Percentiles rank a stretch among this genome's conserved stretches.
phyloP scores from a whole-genome alignment of 23 tunicate genomes.

The Phallusia fumigata region DNA sequence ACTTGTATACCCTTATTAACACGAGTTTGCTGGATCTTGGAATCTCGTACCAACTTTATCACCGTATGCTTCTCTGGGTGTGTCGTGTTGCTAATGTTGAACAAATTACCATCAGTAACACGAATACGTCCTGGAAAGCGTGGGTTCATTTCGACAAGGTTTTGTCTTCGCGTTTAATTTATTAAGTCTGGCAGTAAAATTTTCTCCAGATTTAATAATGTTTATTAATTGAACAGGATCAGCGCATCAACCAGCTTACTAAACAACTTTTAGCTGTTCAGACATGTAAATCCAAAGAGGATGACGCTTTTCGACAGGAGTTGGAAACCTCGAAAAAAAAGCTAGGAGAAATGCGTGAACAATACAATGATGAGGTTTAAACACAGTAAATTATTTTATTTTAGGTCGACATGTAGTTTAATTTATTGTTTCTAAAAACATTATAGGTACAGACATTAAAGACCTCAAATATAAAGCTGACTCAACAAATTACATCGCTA shows the following conservation, averaged over 20 bases:
- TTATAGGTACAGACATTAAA: background rate
- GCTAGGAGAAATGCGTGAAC: background rate
- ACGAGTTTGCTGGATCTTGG: background rate
- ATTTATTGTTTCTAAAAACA: background rate
- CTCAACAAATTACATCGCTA: background rate
- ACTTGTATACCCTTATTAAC: no score
- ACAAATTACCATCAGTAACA: constrained; percentile 71
- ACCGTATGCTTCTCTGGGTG: constrained; percentile 32
- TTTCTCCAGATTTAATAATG: no score
- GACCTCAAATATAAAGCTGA: constrained; percentile 2
- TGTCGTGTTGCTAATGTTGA: constrained; percentile 64
- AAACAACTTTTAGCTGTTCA: background rate
- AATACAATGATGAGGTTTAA: background rate
- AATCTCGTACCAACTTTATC: background rate
- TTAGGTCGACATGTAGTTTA: background rate
- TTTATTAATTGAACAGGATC: background rate
- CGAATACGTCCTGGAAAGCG: constrained; percentile 86
- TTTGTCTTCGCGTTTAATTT: no score
- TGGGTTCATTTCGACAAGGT: background rate
- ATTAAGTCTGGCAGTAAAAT: no score
- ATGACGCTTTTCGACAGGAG: background rate
- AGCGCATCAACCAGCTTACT: background rate
- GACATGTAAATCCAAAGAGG: background rate
- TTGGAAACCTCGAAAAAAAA: background rate
- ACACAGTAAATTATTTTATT: background rate